Evolutionary conservation across 2,888 invertebrate species (phyloP).

Genomic region (Rutpela maculata): DNA sequence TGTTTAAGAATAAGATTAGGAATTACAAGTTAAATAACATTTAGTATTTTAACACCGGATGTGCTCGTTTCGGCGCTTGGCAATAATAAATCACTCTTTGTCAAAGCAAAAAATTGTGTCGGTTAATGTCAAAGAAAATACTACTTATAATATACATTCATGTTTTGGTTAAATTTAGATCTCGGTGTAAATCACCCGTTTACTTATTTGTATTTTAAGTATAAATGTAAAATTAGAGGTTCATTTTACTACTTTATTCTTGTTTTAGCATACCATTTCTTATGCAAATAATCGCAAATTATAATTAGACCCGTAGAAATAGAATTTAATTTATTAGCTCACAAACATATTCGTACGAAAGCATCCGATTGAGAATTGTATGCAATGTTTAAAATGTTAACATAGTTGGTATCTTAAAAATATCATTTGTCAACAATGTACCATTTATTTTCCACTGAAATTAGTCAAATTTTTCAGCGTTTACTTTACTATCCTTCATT

Average conservation of each 20-base stretch:
- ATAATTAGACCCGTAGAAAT: constrained; percentile 13
- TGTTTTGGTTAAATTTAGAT: constrained; percentile 26
- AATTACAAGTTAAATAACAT: background rate
- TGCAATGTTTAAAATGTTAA: background rate
- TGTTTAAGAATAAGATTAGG: background rate
- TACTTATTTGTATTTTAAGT: constrained; percentile 16
- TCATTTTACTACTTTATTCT: constrained; percentile 24
- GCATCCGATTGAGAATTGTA: background rate
- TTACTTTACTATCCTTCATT: too few species aligned
- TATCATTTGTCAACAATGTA: too few species aligned
- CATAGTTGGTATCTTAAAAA: too few species aligned
- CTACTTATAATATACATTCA: constrained; percentile 30
- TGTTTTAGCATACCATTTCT: constrained; percentile 14
- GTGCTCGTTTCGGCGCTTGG: background rate
- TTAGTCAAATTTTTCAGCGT: too few species aligned
- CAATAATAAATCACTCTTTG: constrained; percentile 34
- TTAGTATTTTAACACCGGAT: constrained; percentile 9
- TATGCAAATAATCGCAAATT: constrained; percentile 16
- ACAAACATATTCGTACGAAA: background rate
- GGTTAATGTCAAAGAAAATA: constrained; percentile 27
- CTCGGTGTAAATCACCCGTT: constrained; percentile 16
- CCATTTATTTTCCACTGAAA: too few species aligned
- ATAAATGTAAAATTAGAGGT: background rate
- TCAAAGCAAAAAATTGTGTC: constrained; percentile 22
- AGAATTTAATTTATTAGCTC: constrained; percentile 1